Evolutionary conservation across 1,140 invertebrate genomes (phyloP), one percentile per base, ranked within the genome.

Genomic region (Orchestia grillus): DNA sequence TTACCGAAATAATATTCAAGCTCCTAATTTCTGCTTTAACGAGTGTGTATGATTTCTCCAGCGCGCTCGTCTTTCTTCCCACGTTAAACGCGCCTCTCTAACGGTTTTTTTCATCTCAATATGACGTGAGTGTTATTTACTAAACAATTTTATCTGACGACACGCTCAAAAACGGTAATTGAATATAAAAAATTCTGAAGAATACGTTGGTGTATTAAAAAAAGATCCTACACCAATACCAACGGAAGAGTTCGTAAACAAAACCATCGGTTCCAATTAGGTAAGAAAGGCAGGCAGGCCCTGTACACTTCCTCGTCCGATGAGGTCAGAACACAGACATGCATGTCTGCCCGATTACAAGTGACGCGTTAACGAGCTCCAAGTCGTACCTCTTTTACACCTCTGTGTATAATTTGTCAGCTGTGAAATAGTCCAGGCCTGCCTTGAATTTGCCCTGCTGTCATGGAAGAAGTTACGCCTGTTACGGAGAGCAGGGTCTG

Each of bases 331-430:
- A 28, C 28, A 77, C 62, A 77, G 62, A 36, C 62, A 36, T 36
- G 28, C 62, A 36, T 36, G 62, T 36, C 62, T 23, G 28, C 62
- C 36, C 62, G 62, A 77, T 77, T 36, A 77, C 28, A 28, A 77
- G 11, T 77, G 62, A 77, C 62, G 62, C 28, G 11, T 77, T 77
- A 77, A 77, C 62, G 62, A 77, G 62, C 62, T 36, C 36, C 15
- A 77, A 77, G 28, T 36, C 62, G 11, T 77, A 45, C 44, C 92
- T 94, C 44, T 45, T 45, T 94, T n/a, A 94, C 92, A 94, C 92
- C 44, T 94, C 92, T 42, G 44, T 40, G 92, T 44, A 44, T 44
- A 44, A 94, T 94, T 94, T 94, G 92, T 94, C 92, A 45, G 92
- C 92, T 47, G 92, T 40, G 44, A 44, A 94, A 94, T 94, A 44